A percentile compares a stretch with the other conserved stretches of the same genome.
phyloP scores from a whole-genome alignment of 1,140 invertebrate genomes.

The Brachionus koreanus region DNA sequence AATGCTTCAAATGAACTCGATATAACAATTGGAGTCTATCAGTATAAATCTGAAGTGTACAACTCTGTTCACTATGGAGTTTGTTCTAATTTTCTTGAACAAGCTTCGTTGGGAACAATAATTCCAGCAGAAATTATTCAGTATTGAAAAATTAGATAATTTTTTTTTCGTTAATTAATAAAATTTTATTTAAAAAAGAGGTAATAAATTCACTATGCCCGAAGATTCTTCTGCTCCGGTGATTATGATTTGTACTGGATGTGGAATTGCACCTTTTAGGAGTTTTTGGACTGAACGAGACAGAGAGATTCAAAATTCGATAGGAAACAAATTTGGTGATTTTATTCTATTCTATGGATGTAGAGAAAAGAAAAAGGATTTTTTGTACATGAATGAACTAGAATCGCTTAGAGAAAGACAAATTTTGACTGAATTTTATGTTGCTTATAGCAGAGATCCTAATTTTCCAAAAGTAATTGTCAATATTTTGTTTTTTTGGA shows the following conservation, averaged over 20 bases:
- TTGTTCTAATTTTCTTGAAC: conserved; percentile 78
- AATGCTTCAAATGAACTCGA: conserved; percentile 72
- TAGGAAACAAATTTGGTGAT: conserved; percentile 63
- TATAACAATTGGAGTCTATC: conserved; percentile 83
- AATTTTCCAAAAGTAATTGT: conserved; percentile 60
- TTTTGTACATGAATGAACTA: conserved; percentile 78
- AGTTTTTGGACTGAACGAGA: conserved; percentile 10
- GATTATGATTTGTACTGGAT: conserved; percentile 34
- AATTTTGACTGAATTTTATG: conserved; percentile 74
- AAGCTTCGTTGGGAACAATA: conserved; percentile 53
- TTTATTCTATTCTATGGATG: conserved; percentile 89
- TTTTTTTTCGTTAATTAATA: conserved; percentile 51
- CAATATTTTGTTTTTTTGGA: not conserved
- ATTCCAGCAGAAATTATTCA: conserved; percentile 72
- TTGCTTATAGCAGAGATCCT: conserved; percentile 79
- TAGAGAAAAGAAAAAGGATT: conserved; percentile 72
- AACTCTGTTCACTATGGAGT: conserved; percentile 73
- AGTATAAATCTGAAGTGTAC: conserved; percentile 74
- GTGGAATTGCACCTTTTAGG: conserved; percentile 39
- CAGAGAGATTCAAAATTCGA: not conserved
- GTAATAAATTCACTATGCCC: conserved; percentile 48
- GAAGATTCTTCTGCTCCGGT: not conserved
- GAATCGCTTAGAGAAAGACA: conserved; percentile 67
- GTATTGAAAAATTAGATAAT: conserved; percentile 63
- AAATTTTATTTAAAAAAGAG: conserved; percentile 46